Evolutionary conservation across 2,797 vertebrate genomes (phyloP).

Genomic region (Adrianichthys oophorus): DNA sequence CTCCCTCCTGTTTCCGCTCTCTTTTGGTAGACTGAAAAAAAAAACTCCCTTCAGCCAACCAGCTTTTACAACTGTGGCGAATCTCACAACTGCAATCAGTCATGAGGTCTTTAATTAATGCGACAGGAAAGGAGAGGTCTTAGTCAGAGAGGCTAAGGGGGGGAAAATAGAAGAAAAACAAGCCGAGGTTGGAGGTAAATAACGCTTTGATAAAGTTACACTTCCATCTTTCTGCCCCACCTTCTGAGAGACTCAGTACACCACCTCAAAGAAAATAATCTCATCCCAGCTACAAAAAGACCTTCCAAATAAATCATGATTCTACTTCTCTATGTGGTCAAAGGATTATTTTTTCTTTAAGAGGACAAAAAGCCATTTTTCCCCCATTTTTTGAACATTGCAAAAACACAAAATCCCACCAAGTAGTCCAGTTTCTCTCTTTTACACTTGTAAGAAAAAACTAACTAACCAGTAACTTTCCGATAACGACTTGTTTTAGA

Average conservation of each 20-base stretch:
- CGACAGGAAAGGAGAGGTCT: constrained; percentile 74
- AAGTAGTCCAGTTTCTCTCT: too few species aligned
- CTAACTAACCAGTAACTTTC: too few species aligned
- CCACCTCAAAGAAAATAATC: not conserved
- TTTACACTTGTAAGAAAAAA: too few species aligned
- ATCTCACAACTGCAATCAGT: constrained; percentile 79
- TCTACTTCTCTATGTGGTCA: too few species aligned
- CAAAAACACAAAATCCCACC: too few species aligned
- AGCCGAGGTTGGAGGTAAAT: constrained; percentile 63
- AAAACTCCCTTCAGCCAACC: constrained; percentile 60
- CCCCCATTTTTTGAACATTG: too few species aligned
- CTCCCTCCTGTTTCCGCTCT: constrained; percentile 51
- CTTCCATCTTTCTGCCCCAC: constrained; percentile 36
- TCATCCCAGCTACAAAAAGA: too few species aligned
- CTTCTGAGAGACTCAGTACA: constrained; percentile 24
- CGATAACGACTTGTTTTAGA: too few species aligned
- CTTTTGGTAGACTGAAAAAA: constrained; percentile 29
- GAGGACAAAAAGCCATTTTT: too few species aligned
- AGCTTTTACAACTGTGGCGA: constrained; percentile 70
- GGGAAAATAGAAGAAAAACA: constrained; percentile 37
- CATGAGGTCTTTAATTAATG: constrained; percentile 76
- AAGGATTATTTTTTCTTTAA: too few species aligned
- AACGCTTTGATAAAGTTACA: constrained; percentile 62
- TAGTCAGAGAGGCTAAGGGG: constrained; percentile 43
- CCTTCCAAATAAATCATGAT: too few species aligned